These are phyloP conservation scores for Thalassaphorura encarpata DNA, from an alignment of 1,140 invertebrate species.

Conservation along the genomic window DNA sequence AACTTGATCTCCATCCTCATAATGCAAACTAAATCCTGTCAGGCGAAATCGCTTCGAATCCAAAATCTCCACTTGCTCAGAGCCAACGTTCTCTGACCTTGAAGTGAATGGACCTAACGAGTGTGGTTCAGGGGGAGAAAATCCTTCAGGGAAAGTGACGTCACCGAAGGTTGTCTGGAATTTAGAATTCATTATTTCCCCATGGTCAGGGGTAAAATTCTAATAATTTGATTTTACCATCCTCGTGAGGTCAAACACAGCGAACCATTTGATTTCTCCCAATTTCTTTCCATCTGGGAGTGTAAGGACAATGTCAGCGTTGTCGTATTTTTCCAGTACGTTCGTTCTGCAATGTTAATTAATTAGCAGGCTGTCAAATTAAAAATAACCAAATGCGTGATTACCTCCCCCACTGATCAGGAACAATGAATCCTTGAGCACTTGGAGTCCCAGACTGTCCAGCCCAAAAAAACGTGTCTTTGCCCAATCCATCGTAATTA, in stretches of 20 bases:
- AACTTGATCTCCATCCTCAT: constrained; percentile 43
- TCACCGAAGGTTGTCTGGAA: constrained; percentile 72
- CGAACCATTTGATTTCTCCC: constrained; percentile 79
- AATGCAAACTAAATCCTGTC: background rate
- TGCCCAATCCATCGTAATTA: constrained; percentile 82
- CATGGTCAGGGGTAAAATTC: background rate
- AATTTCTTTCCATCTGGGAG: constrained; percentile 79
- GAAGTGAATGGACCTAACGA: constrained; percentile 57
- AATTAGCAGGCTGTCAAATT: background rate
- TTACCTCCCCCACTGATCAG: constrained; percentile 70
- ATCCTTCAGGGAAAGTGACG: constrained; percentile 80
- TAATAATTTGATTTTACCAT: constrained; percentile 44
- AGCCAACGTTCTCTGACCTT: constrained; percentile 55
- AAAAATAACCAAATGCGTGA: background rate
- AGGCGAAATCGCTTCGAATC: constrained; percentile 64
- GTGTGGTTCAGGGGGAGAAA: constrained; percentile 71
- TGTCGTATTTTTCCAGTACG: constrained; percentile 69
- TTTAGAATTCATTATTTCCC: background rate
- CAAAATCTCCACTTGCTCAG: constrained; percentile 61
- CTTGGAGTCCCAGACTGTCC: constrained; percentile 75
- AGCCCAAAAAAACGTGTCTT: constrained; percentile 77
- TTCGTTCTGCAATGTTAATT: constrained; percentile 59
- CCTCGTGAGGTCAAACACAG: constrained; percentile 72
- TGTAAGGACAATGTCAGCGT: constrained; percentile 70
- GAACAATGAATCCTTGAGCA: constrained; percentile 81